Percentiles rank a stretch among this genome's conserved stretches.
Evolutionary conservation across 2,888 invertebrate species (phyloP).

Genomic region (Drosophila borealis): DNA sequence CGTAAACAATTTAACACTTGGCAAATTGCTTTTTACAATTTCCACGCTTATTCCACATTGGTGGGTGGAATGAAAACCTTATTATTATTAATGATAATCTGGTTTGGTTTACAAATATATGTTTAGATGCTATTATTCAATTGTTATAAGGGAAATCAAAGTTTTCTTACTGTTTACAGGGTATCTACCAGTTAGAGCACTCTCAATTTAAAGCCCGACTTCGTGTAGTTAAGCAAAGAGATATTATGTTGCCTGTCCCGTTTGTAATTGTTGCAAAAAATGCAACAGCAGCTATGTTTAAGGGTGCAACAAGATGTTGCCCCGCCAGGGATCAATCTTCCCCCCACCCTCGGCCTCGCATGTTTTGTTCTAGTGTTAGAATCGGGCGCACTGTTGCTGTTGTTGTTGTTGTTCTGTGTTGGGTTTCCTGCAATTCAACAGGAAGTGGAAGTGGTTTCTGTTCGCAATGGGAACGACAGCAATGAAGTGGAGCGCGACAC

Average conservation of each 20-base stretch:
- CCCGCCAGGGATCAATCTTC: constrained; percentile 32
- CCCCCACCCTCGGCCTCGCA: constrained; percentile 1
- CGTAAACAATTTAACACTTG: not conserved
- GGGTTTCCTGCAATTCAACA: constrained; percentile 62
- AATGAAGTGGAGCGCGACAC: constrained; percentile 53
- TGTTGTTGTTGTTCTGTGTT: constrained; percentile 25
- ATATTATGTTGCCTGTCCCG: constrained; percentile 38
- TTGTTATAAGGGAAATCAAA: too few species aligned
- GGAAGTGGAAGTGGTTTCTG: constrained; percentile 73
- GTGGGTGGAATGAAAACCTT: not conserved
- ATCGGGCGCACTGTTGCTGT: constrained; percentile 33
- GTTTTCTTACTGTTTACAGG: constrained; percentile 1
- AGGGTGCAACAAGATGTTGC: constrained; percentile 46
- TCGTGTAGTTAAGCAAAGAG: constrained; percentile 17
- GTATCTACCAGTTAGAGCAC: constrained; percentile 1
- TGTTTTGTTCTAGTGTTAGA: constrained; percentile 60
- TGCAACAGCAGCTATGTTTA: constrained; percentile 54
- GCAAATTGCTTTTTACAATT: not conserved
- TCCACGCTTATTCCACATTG: not conserved
- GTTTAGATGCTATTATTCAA: too few species aligned
- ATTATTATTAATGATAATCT: too few species aligned
- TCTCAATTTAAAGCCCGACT: not conserved
- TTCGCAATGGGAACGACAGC: constrained; percentile 48
- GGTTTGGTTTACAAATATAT: too few species aligned
- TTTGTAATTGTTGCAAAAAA: constrained; percentile 67